A percentile compares a stretch with the other conserved stretches of the same genome.
These are phyloP conservation scores for Ophion obscuratus DNA, from an alignment of 2,888 invertebrate species.

Conservation along the genomic window DNA sequence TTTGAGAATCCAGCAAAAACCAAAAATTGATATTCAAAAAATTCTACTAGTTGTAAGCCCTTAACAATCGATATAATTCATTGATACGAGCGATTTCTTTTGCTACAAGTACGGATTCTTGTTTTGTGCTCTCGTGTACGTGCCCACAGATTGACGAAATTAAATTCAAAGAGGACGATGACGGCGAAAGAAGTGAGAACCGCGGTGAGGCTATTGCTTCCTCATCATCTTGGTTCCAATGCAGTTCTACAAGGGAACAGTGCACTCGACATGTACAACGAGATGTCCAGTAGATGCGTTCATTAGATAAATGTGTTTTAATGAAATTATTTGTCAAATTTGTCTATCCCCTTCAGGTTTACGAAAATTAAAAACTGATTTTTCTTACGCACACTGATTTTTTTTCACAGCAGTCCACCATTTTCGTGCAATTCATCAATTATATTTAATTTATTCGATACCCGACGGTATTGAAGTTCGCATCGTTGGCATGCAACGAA, in stretches of 20 bases:
- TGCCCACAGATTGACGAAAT: constrained; percentile 48
- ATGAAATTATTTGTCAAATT: not conserved
- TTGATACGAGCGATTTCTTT: not conserved
- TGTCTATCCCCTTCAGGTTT: not conserved
- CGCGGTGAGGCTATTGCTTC: constrained; percentile 60
- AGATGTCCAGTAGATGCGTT: constrained; percentile 47
- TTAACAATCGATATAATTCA: not conserved
- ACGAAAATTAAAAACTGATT: not conserved
- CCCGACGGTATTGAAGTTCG: too few species aligned
- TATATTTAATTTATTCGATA: too few species aligned
- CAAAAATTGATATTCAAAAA: too few species aligned
- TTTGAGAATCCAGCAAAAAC: too few species aligned
- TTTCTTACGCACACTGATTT: not conserved
- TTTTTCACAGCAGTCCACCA: not conserved
- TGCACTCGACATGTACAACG: constrained; percentile 61
- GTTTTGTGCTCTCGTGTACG: not conserved
- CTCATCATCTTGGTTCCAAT: constrained; percentile 46
- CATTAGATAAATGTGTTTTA: constrained; percentile 5
- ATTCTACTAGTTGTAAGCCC: not conserved
- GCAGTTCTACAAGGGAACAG: constrained; percentile 60
- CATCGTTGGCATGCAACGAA: too few species aligned
- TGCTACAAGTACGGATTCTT: not conserved
- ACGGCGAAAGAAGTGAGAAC: constrained; percentile 63
- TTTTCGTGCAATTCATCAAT: not conserved
- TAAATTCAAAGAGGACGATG: constrained; percentile 60